A percentile compares a stretch with the other conserved stretches of the same genome.
These are phyloP conservation scores for Virgularia gustaviana DNA, from an alignment of 92 coral and sea anemone species.

Conservation along the genomic window DNA sequence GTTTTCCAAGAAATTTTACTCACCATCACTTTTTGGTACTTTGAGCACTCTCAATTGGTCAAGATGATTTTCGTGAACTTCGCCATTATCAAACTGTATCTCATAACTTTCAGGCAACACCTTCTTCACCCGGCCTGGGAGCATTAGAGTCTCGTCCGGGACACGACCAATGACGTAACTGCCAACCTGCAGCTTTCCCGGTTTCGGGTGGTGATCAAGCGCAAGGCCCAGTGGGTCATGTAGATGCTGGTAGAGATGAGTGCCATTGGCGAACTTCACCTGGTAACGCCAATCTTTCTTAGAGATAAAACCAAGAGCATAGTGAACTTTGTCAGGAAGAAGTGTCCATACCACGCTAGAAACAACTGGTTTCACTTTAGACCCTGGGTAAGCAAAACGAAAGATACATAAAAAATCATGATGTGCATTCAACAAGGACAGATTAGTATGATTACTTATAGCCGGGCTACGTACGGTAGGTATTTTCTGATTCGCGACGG, in stretches of 20 bases:
- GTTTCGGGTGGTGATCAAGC: neutral
- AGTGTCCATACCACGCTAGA: conserved; percentile 32
- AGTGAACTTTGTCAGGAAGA: conserved; percentile 17
- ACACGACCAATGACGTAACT: conserved; percentile 21
- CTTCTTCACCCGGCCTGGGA: conserved; percentile 20
- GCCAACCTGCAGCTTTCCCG: conserved; percentile 13
- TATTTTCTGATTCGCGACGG: too few relatives aligned
- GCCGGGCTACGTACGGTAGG: too few relatives aligned
- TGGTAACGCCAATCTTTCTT: conserved; percentile 41
- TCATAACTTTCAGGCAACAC: conserved; percentile 34
- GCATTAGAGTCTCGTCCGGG: conserved; percentile 22
- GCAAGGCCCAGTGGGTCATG: conserved; percentile 16
- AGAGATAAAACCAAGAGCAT: conserved; percentile 22
- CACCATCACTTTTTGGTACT: conserved; percentile 71
- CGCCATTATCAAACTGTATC: conserved; percentile 67
- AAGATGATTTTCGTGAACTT: conserved; percentile 50
- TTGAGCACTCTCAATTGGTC: conserved; percentile 62
- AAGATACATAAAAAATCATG: too few relatives aligned
- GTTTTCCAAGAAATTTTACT: too few relatives aligned
- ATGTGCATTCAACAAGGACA: too few relatives aligned
- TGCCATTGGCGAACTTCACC: conserved; percentile 29
- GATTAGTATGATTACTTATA: too few relatives aligned
- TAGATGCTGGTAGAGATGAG: conserved; percentile 9
- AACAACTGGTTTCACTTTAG: conserved; percentile 7
- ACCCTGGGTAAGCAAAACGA: too few relatives aligned